Percentiles rank a stretch among this genome's conserved stretches.
Conservation (phyloP, 2,113 vertebrate genomes). For the Rhegmatorhina hoffmannsi region DNA sequence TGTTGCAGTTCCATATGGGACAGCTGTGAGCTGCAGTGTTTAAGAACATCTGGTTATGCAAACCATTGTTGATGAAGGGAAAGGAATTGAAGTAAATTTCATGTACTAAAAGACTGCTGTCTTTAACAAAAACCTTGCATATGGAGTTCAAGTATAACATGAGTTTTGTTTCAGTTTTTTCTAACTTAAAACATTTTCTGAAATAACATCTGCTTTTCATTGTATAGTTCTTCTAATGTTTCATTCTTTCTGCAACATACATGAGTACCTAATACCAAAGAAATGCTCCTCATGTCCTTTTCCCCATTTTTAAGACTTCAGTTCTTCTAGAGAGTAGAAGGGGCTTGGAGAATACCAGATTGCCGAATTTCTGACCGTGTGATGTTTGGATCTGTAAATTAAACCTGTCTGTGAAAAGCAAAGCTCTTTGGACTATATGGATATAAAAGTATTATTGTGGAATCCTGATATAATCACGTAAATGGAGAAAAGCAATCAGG, state of each 20-base stretch:
- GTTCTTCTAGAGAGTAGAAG: neutral
- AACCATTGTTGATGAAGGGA: neutral
- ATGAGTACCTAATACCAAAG: neutral
- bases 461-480: neutral
- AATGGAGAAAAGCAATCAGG: slow-evolving; percentile 51
- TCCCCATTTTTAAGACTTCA: neutral
- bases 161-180: neutral
- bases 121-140: neutral
- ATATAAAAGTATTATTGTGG: neutral
- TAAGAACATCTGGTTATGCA: slow-evolving; percentile 37
- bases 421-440: neutral
- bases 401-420: slow-evolving; percentile 72
- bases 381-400: slow-evolving; percentile 68
- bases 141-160: neutral
- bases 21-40: neutral
- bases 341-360: neutral
- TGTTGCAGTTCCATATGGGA: slow-evolving; percentile 25
- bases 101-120: neutral
- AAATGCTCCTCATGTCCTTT: neutral
- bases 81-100: neutral
- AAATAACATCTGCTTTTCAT: neutral
- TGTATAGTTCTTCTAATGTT: neutral
- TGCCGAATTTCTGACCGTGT: neutral
- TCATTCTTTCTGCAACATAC: neutral
- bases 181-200: neutral